A percentile compares a stretch with the other conserved stretches of the same genome.
phyloP scores from a whole-genome alignment of 2,797 vertebrate genomes.

The Urocyon cinereoargenteus region DNA sequence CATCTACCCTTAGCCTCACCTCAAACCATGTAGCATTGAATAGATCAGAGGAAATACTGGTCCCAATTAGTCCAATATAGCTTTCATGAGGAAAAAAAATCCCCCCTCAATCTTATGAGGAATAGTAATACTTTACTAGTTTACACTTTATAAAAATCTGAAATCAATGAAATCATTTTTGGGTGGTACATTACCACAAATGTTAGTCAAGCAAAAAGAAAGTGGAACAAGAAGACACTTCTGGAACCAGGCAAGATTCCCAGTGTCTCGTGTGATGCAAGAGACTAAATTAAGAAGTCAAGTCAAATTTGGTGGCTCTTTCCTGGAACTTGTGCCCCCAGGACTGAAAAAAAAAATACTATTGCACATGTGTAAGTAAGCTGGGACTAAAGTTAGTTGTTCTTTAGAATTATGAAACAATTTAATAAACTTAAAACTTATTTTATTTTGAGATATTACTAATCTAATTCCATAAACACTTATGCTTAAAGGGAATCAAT shows the following conservation, averaged over 20 bases:
- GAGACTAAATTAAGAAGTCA: background rate
- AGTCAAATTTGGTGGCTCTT: background rate
- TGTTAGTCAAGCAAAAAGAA: background rate
- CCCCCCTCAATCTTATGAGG: background rate
- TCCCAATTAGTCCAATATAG: background rate
- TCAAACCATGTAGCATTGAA: background rate
- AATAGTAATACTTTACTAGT: background rate
- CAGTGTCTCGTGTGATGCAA: fast-evolving
- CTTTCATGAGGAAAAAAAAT: background rate
- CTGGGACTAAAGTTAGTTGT: background rate
- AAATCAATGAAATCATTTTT: background rate
- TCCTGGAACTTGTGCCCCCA: background rate
- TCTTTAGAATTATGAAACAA: background rate
- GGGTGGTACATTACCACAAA: background rate
- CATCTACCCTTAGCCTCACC: background rate
- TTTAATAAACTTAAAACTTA: constrained; percentile 50
- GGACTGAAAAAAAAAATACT: background rate
- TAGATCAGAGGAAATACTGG: background rate
- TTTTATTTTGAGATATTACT: constrained; percentile 63
- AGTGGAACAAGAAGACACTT: background rate
- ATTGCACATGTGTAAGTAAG: background rate
- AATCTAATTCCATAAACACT: constrained; percentile 34
- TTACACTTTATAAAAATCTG: constrained; percentile 21
- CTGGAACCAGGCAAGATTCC: background rate
- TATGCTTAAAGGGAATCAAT: background rate